Evolutionary conservation across 2,113 vertebrate species (phyloP).

Genomic region (Heliornis fulica): DNA sequence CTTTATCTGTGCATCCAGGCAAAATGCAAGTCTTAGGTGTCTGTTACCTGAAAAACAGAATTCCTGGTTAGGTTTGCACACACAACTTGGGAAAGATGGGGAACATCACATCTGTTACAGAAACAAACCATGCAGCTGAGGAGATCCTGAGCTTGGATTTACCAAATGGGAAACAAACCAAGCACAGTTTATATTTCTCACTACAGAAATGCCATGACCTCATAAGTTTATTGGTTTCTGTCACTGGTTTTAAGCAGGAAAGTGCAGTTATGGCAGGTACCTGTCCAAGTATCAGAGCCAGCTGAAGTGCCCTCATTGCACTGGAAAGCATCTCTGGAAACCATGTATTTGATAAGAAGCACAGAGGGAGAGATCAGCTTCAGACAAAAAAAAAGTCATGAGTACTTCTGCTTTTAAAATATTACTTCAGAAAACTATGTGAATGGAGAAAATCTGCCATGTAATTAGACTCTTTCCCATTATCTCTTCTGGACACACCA

Average conservation of each 20-base stretch:
- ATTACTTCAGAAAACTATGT: neutral
- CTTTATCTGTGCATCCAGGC: neutral
- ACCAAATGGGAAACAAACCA: neutral
- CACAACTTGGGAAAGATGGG: accelerated
- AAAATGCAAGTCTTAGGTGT: neutral
- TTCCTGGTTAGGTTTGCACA: neutral
- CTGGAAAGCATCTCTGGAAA: neutral
- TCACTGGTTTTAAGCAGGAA: neutral
- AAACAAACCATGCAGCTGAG: neutral
- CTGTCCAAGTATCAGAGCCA: neutral
- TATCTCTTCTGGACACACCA: neutral
- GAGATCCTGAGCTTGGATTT: neutral
- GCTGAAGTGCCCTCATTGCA: neutral
- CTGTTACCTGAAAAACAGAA: neutral
- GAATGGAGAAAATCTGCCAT: neutral
- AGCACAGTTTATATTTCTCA: neutral
- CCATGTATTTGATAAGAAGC: accelerated
- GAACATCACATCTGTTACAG: neutral
- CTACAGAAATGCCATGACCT: neutral
- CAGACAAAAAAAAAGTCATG: neutral
- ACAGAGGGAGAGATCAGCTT: neutral
- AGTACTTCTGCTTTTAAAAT: neutral
- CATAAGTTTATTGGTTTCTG: neutral
- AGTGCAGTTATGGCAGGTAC: neutral
- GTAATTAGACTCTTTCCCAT: neutral